Conservation (phyloP, 2,113 vertebrate species). For the Cinclus mexicanus region DNA sequence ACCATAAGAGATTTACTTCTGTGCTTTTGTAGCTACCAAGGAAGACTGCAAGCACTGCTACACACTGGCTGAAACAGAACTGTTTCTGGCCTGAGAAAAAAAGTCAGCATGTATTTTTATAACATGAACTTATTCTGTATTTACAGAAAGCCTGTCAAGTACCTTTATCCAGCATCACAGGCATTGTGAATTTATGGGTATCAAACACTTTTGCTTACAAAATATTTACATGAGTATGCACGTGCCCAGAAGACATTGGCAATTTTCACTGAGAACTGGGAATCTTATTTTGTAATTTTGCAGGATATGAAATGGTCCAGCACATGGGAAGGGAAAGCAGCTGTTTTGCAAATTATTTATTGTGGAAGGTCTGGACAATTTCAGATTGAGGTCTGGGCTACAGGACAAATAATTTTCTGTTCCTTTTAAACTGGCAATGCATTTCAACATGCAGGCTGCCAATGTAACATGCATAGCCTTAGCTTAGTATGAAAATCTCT, state of each 20-base stretch:
- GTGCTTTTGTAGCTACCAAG: neutral
- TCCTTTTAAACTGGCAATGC: neutral
- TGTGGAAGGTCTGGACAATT: neutral
- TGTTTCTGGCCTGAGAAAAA: neutral
- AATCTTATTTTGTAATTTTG: neutral
- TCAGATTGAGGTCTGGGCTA: neutral
- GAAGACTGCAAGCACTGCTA: neutral
- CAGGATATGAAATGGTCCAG: neutral
- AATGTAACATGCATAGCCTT: accelerated
- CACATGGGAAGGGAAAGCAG: neutral
- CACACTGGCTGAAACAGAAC: neutral
- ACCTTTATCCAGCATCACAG: neutral
- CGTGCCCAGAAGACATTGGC: neutral
- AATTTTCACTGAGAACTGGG: neutral
- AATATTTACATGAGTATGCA: neutral
- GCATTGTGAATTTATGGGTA: neutral
- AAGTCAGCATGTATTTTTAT: neutral
- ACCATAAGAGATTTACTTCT: neutral
- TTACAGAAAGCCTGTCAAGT: constrained; percentile 6
- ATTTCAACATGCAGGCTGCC: neutral
- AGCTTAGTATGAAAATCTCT: neutral
- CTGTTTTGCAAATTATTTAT: neutral
- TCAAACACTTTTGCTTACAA: neutral
- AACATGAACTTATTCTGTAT: neutral
- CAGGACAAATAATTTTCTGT: neutral